phyloP scores from a whole-genome alignment of 1,140 invertebrate genomes.

The Hycleus phaleratus region DNA sequence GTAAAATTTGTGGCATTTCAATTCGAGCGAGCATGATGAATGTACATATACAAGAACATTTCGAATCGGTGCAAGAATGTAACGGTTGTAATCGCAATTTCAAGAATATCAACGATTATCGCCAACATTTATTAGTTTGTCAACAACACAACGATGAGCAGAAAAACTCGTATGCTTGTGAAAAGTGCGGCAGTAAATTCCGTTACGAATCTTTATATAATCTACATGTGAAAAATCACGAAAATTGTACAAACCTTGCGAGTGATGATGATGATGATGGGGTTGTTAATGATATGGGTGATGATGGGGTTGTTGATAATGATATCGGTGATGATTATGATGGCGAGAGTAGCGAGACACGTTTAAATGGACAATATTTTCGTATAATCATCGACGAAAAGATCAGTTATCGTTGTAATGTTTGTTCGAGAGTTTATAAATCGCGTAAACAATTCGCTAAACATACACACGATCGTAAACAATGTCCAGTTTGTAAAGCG shows the following conservation, averaged over 20 bases:
- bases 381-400: not conserved
- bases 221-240: not conserved
- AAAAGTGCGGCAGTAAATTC: not conserved
- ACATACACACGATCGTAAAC: slow-evolving; percentile 2
- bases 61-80: not conserved
- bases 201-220: slow-evolving; percentile 3
- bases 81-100: slow-evolving; percentile 1
- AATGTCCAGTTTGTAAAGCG: slow-evolving; percentile 4
- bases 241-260: not conserved
- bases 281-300: too few species aligned
- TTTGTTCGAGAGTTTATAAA: not conserved
- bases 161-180: not conserved
- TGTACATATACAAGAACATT: slow-evolving; percentile 6
- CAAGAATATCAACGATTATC: slow-evolving; percentile 2
- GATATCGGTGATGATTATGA: too few species aligned
- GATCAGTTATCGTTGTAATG: not conserved
- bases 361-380: not conserved
- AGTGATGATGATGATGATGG: not conserved
- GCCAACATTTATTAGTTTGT: not conserved
- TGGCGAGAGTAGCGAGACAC: too few species aligned
- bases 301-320: too few species aligned
- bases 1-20: not conserved
- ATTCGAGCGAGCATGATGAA: not conserved
- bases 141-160: not conserved
- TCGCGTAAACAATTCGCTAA: not conserved